Percentiles rank a stretch among this genome's conserved stretches.
These are phyloP conservation scores for Microchirus variegatus DNA, from an alignment of 2,797 vertebrate genomes.

Conservation along the genomic window DNA sequence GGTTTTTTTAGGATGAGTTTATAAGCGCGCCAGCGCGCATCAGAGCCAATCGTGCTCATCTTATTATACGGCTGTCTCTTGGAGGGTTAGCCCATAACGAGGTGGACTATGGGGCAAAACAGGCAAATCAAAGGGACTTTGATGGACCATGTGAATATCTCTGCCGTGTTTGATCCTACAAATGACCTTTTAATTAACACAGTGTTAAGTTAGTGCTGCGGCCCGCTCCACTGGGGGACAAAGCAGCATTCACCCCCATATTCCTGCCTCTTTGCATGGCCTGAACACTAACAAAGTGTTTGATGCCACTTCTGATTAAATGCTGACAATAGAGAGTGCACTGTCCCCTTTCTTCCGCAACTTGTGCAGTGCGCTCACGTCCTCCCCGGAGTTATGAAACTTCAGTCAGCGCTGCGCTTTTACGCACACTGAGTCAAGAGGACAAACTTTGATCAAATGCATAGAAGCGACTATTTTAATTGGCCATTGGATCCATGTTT, in stretches of 20 bases:
- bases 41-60: constrained; percentile 56
- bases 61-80: constrained; percentile 44
- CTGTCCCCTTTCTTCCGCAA: constrained; percentile 78
- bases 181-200: constrained; percentile 87
- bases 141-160: constrained; percentile 79
- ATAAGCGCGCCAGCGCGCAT: constrained; percentile 36
- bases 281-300: constrained; percentile 82
- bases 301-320: constrained; percentile 85
- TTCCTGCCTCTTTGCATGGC: constrained; percentile 74
- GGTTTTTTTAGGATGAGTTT: constrained; percentile 14
- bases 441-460: constrained; percentile 76
- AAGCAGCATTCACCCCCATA: constrained; percentile 78
- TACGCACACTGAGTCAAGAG: constrained; percentile 54
- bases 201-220: constrained; percentile 84
- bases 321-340: constrained; percentile 76
- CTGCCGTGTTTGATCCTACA: constrained; percentile 81
- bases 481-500: constrained; percentile 50
- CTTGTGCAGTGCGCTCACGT: constrained; percentile 83
- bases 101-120: constrained; percentile 50
- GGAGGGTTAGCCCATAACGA: constrained; percentile 40
- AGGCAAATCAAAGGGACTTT: constrained; percentile 69
- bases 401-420: constrained; percentile 57
- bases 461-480: constrained; percentile 68
- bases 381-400: too few relatives aligned
- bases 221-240: constrained; percentile 76